These are phyloP conservation scores for Colius striatus DNA, from an alignment of 2,113 vertebrate species.

Conservation along the genomic window DNA sequence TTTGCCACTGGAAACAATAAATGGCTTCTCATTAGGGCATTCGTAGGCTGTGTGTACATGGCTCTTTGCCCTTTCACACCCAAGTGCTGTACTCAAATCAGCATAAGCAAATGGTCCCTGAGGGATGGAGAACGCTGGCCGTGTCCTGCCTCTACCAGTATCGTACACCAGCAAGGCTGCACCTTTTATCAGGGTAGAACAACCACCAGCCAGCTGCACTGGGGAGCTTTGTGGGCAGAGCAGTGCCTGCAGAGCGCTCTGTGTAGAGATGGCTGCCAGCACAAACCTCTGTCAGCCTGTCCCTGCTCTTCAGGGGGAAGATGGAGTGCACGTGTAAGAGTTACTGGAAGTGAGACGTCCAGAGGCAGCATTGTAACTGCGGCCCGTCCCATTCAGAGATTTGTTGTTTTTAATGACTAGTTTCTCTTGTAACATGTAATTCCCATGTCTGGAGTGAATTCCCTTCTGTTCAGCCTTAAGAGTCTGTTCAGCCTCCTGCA, in stretches of 20 bases:
- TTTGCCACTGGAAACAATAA: neutral
- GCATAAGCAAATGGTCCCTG: accelerated
- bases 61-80: accelerated
- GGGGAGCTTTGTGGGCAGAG: accelerated
- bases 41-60: neutral
- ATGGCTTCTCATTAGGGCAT: neutral
- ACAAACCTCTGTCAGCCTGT: neutral
- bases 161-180: accelerated
- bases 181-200: accelerated
- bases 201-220: neutral
- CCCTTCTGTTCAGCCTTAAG: neutral
- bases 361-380: neutral
- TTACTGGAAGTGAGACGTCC: neutral
- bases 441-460: neutral
- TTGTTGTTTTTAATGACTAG: neutral
- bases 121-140: accelerated
- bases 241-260: neutral
- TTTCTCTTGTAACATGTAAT: neutral
- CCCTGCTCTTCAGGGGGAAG: neutral
- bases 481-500: neutral
- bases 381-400: neutral
- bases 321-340: neutral
- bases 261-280: neutral
- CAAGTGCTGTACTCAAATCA: neutral
- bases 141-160: neutral